phyloP scores from a whole-genome alignment of 2,797 vertebrate genomes.

The Pantherophis vulpinus region DNA sequence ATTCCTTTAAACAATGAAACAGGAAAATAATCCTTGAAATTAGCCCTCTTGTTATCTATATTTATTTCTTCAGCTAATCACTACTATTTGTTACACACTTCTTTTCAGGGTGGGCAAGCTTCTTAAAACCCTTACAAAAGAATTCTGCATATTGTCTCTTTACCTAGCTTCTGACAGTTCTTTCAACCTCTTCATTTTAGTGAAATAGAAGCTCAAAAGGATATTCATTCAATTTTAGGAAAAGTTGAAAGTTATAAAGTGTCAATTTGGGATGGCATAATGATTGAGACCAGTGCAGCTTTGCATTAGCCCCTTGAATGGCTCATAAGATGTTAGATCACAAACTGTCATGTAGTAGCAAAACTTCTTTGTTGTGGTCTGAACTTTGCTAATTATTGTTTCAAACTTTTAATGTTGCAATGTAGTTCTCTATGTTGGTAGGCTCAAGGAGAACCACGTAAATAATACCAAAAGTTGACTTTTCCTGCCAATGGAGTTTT shows the following conservation, averaged over 20 bases:
- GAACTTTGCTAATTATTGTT: neutral
- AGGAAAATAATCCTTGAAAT: neutral
- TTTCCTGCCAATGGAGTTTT: neutral
- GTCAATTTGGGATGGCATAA: neutral
- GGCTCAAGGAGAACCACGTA: neutral
- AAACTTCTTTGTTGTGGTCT: neutral
- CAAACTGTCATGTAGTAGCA: neutral
- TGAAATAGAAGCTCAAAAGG: neutral
- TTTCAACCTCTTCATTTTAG: neutral
- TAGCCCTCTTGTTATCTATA: neutral
- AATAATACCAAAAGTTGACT: neutral
- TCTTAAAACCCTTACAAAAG: neutral
- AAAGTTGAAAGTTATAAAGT: neutral
- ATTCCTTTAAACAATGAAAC: neutral
- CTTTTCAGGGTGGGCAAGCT: neutral
- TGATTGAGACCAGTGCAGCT: neutral
- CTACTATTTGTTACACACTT: neutral
- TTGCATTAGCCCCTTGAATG: neutral
- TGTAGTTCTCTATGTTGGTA: neutral
- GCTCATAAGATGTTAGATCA: neutral
- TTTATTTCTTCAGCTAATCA: neutral
- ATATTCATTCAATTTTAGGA: neutral
- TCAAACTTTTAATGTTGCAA: neutral
- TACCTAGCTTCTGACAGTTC: neutral
- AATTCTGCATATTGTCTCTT: neutral